These are phyloP conservation scores for Melanotaenia boesemani DNA, from an alignment of 2,797 vertebrate genomes.

Conservation along the genomic window DNA sequence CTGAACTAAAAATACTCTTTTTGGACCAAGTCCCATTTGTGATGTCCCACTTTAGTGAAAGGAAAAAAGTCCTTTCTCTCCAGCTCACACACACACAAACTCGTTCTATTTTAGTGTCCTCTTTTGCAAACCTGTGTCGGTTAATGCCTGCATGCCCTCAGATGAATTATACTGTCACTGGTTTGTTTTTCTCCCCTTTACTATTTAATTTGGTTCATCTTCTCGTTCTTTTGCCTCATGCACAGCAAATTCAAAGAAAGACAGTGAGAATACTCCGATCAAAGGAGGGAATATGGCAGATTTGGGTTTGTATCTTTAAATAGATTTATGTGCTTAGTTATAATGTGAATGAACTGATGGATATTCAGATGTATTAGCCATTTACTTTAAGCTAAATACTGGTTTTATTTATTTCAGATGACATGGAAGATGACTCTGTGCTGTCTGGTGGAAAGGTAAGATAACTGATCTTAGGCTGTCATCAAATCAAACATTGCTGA, in stretches of 20 bases:
- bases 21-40: slow-evolving; percentile 56
- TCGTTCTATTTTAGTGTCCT: slow-evolving; percentile 38
- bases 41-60: slow-evolving; percentile 56
- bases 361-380: too few species aligned
- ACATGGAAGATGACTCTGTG: slow-evolving; percentile 94
- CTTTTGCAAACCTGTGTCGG: slow-evolving; percentile 26
- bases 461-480: neutral
- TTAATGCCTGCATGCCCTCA: slow-evolving; percentile 26
- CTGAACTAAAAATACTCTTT: slow-evolving; percentile 31
- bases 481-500: neutral
- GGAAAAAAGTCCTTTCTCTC: neutral
- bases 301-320: slow-evolving; percentile 83
- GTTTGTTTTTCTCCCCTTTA: slow-evolving; percentile 1
- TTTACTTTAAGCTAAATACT: neutral
- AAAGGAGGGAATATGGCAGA: slow-evolving; percentile 94
- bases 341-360: neutral
- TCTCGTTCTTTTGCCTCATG: slow-evolving; percentile 42
- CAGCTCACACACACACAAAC: neutral
- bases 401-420: slow-evolving; percentile 83
- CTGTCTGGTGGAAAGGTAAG: slow-evolving; percentile 93
- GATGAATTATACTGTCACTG: slow-evolving; percentile 29
- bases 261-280: slow-evolving; percentile 92
- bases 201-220: neutral
- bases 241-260: slow-evolving; percentile 95
- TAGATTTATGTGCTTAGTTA: neutral